Evolutionary conservation across 2,888 invertebrate genomes (phyloP), one percentile per base, ranked within the genome.

Genomic region (Polymixis flavicincta): DNA sequence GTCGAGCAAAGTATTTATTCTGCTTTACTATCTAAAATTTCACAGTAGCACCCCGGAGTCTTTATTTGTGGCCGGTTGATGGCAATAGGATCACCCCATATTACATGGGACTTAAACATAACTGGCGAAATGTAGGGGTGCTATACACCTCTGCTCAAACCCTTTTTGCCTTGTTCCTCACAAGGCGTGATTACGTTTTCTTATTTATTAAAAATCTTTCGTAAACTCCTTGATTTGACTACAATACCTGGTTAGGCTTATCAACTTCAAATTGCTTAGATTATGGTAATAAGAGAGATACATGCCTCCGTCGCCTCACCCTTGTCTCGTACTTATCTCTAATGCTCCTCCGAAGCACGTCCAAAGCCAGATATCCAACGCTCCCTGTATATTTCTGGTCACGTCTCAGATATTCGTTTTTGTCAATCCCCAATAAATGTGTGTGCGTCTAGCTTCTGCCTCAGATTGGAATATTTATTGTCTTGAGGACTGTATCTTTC

Each of bases 351-450:
- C 19, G 13, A 25, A 37, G 25, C 72, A 83, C 72, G 72, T 83
- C 28, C 25, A 5, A 55, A 83, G 45, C 61, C 25, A 61, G 55
- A 45, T 25, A 63, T 19, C 68, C 57, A 69, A 14, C 14, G 17
- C 7, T n/a, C 37, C 9, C 60, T 25, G 19, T 65, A 61, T 22
- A 82, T 85, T 76, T 55, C 82, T 57, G 54, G 55, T 77, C 82
- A 85, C 82, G 83, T 85, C 57, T 37, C 7, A 32, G 57, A 70
- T 63, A 73, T 83, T 71, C 25, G 14, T 75, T 73, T 70, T 76
- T 65, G 67, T 50, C 72, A 73, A 82, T 85, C 68, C 22, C 28
- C 50, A 54, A 82, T 85, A 82, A 82, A 71, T 55, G 60, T 60
- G 67, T 59, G 71, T 68, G 54, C 11, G 17, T 32, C n/a, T 54